Percentiles rank a stretch among this genome's conserved stretches.
Conservation (phyloP, 37 sponge, comb jelly and placozoan species). For the Amphimedon queenslandica region DNA sequence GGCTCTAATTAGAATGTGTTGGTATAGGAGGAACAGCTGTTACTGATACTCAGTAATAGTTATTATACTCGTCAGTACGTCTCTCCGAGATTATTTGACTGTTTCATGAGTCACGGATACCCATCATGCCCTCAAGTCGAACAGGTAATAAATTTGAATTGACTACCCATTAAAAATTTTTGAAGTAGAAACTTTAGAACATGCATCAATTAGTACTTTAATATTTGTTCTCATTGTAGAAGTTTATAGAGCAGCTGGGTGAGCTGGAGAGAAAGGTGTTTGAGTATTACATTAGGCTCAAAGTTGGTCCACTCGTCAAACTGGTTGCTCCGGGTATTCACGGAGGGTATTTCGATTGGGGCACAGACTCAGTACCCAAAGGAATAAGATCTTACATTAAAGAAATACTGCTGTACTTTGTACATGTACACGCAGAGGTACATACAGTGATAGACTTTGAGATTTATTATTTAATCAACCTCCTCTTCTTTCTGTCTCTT, state of each 20-base stretch:
- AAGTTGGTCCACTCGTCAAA: conserved; percentile 39
- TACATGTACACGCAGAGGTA: conserved; percentile 80
- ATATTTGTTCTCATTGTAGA: conserved; percentile 9
- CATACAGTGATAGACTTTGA: background rate
- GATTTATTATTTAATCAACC: background rate
- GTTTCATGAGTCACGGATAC: conserved; percentile 78
- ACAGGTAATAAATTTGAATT: background rate
- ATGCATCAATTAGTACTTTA: background rate
- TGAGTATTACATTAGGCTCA: conserved; percentile 64
- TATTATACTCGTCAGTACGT: conserved; percentile 60
- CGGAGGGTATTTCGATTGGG: conserved; percentile 76
- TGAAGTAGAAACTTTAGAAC: too few relatives aligned
- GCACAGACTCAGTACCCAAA: conserved; percentile 24
- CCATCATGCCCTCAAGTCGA: conserved; percentile 25
- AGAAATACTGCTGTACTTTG: conserved; percentile 68
- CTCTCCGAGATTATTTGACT: conserved; percentile 64
- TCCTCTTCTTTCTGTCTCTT: background rate
- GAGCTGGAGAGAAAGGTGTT: conserved; percentile 66
- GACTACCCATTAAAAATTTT: too few relatives aligned
- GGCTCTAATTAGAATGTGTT: background rate
- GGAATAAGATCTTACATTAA: conserved; percentile 64
- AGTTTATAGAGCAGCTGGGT: conserved; percentile 23
- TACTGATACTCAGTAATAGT: conserved; percentile 82
- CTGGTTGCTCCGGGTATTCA: conserved; percentile 63
- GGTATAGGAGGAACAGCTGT: conserved; percentile 61